A percentile compares a stretch with the other conserved stretches of the same genome.
Evolutionary conservation across 2,888 invertebrate species (phyloP).

Genomic region (Agonopterix alstromeriana): DNA sequence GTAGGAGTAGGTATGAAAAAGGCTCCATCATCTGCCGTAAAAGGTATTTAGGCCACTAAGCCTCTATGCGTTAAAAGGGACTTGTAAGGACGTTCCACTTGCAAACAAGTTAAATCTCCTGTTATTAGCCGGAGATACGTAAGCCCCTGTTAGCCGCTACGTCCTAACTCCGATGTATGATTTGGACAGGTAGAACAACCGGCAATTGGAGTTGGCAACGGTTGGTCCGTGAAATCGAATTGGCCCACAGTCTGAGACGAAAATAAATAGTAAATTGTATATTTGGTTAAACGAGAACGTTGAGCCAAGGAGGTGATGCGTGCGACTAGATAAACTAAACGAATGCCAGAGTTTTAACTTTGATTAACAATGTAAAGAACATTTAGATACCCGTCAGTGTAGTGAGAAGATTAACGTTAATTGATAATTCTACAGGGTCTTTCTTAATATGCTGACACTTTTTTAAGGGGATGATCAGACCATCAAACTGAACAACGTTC

Average conservation of each 20-base stretch:
- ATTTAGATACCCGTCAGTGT: no score
- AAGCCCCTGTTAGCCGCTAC: constrained; percentile 8
- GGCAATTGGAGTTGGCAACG: constrained; percentile 51
- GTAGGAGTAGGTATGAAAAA: not conserved
- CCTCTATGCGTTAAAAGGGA: constrained; percentile 11
- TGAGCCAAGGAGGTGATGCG: not conserved
- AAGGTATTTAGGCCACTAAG: constrained; percentile 13
- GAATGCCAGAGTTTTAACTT: no score
- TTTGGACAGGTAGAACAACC: constrained; percentile 27
- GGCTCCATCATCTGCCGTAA: constrained; percentile 1
- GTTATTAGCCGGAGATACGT: constrained; percentile 7
- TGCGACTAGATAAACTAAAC: no score
- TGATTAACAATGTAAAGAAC: no score
- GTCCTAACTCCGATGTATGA: constrained; percentile 1
- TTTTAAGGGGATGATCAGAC: no score
- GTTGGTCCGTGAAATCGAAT: constrained; percentile 65
- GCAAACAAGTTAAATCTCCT: constrained; percentile 12
- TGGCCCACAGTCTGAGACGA: constrained; percentile 67
- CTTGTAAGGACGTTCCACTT: constrained; percentile 6
- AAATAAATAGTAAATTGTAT: constrained; percentile 53
- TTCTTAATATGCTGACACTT: no score
- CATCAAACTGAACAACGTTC: no score
- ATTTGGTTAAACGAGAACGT: constrained; percentile 33
- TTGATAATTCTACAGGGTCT: no score
- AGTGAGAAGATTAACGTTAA: no score